These are phyloP conservation scores for Sinelater perroti DNA, from an alignment of 2,888 invertebrate species.

Conservation along the genomic window DNA sequence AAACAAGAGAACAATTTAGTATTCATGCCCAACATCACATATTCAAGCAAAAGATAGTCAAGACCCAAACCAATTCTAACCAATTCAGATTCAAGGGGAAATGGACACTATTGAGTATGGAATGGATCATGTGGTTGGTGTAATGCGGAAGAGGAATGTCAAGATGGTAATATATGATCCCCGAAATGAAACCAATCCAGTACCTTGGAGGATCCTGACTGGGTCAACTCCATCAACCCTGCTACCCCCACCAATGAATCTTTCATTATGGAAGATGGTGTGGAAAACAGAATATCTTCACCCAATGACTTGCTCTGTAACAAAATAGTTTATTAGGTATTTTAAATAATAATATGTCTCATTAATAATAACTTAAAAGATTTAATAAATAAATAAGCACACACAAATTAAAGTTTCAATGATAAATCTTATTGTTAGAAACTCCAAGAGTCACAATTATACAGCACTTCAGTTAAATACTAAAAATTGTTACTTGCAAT, in stretches of 20 bases:
- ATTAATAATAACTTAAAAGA: too few species aligned
- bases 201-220: constrained; percentile 60
- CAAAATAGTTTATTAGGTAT: too few species aligned
- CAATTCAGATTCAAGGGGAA: constrained; percentile 11
- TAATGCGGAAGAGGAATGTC: constrained; percentile 25
- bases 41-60: constrained; percentile 24
- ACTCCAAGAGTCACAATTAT: too few species aligned
- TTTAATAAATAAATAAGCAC: too few species aligned
- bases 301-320: constrained; percentile 84
- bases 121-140: constrained; percentile 15
- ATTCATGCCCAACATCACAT: constrained; percentile 6
- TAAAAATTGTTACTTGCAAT: too few species aligned
- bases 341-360: too few species aligned
- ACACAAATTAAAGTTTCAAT: too few species aligned
- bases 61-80: constrained; percentile 24
- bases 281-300: constrained; percentile 72
- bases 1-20: constrained; percentile 1
- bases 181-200: constrained; percentile 58
- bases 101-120: constrained; percentile 30
- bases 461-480: too few species aligned
- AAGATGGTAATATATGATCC: constrained; percentile 52
- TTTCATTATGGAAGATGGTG: constrained; percentile 88
- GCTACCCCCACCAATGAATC: constrained; percentile 78
- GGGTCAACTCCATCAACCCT: constrained; percentile 68
- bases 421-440: too few species aligned